These are phyloP conservation scores for Scatophagus argus DNA, from an alignment of 2,113 vertebrate genomes.

Conservation along the genomic window DNA sequence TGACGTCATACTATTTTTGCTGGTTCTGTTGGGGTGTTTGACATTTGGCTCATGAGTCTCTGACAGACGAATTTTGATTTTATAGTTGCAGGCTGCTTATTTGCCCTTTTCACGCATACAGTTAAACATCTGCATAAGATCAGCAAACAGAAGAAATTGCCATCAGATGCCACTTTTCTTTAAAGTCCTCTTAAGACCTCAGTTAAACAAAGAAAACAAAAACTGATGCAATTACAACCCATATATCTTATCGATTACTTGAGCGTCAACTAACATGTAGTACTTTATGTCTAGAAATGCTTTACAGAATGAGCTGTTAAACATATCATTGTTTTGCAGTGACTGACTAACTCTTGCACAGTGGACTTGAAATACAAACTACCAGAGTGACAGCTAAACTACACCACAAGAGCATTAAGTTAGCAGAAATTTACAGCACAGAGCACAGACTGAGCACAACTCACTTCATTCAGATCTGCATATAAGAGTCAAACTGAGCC, in stretches of 20 bases:
- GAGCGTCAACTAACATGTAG: not conserved
- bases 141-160: not conserved
- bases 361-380: conserved; percentile 54
- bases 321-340: conserved; percentile 30
- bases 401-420: conserved; percentile 61
- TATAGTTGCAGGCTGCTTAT: conserved; percentile 10
- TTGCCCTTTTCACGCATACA: conserved; percentile 3
- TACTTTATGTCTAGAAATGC: conserved; percentile 25
- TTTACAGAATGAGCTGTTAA: conserved; percentile 23
- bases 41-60: conserved; percentile 5
- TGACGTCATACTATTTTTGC: conserved; percentile 4
- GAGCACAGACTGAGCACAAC: conserved; percentile 59
- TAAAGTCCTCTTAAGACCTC: conserved; percentile 26
- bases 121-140: conserved; percentile 11
- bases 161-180: conserved; percentile 21
- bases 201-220: conserved; percentile 28
- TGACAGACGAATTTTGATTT: not conserved
- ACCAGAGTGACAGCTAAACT: conserved; percentile 58
- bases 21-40: conserved; percentile 37
- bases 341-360: conserved; percentile 46
- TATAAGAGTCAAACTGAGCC: conserved; percentile 48
- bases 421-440: conserved; percentile 77
- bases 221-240: not conserved
- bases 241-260: conserved; percentile 22
- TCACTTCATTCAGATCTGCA: conserved; percentile 48